Evolutionary conservation across 2,888 invertebrate species (phyloP).

Genomic region (Cosmia pyralina): DNA sequence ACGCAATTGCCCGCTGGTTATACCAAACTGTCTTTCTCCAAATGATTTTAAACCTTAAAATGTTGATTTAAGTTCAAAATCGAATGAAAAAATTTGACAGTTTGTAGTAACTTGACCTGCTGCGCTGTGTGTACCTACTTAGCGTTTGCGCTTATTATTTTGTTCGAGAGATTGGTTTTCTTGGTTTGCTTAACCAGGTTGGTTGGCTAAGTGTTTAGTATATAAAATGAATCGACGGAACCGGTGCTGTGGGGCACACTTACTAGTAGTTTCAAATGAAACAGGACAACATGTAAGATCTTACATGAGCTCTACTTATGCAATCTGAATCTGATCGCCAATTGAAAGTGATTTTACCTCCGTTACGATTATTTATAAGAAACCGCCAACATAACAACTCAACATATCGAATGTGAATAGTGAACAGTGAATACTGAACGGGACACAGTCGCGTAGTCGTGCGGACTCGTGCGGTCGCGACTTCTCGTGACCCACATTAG

Average conservation of each 20-base stretch:
- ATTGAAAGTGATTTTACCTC: not conserved
- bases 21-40: no score
- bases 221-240: not conserved
- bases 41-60: no score
- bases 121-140: no score
- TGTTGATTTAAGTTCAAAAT: no score
- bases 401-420: slow-evolving; percentile 32
- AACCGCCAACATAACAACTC: slow-evolving; percentile 61
- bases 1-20: no score
- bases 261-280: not conserved
- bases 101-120: no score
- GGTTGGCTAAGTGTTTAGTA: not conserved
- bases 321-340: not conserved
- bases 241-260: not conserved
- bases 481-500: slow-evolving; percentile 71
- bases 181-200: no score
- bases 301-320: not conserved
- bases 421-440: not conserved
- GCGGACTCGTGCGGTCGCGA: slow-evolving; percentile 31
- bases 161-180: not conserved
- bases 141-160: not conserved
- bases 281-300: not conserved
- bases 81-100: no score
- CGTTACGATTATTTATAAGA: slow-evolving; percentile 36
- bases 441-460: slow-evolving; percentile 43